Conservation (phyloP, 2,113 vertebrate species). For the Xyrauchen texanus region DNA sequence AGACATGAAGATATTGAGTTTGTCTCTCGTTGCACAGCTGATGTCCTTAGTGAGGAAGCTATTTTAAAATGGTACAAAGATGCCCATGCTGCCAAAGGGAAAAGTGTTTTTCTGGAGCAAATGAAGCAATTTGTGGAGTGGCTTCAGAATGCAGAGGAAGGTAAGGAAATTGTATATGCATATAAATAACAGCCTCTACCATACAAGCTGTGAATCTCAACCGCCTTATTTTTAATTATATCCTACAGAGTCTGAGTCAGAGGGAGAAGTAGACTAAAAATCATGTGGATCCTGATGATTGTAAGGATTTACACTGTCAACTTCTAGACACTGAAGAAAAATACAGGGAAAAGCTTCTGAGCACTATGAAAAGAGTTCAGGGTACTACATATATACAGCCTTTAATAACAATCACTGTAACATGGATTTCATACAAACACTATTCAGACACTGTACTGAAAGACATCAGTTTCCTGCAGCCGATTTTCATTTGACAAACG, state of each 20-base stretch:
- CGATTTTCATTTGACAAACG: slow-evolving; percentile 73
- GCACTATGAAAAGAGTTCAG: slow-evolving; percentile 69
- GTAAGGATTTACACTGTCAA: slow-evolving; percentile 30
- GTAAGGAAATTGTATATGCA: slow-evolving; percentile 58
- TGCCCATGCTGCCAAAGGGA: slow-evolving; percentile 86
- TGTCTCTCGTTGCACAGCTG: slow-evolving; percentile 68
- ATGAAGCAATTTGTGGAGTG: slow-evolving; percentile 96
- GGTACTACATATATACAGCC: slow-evolving; percentile 66
- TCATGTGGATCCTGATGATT: slow-evolving; percentile 21
- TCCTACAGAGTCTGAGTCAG: slow-evolving; percentile 84
- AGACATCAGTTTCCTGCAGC: slow-evolving; percentile 70
- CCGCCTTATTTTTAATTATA: slow-evolving; percentile 50
- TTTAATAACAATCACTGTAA: slow-evolving; percentile 51
- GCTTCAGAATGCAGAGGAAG: slow-evolving; percentile 92
- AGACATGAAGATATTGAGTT: neutral
- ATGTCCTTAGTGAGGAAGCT: slow-evolving; percentile 90
- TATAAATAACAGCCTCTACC: slow-evolving; percentile 13
- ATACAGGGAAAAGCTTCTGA: slow-evolving; percentile 74
- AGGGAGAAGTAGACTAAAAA: slow-evolving; percentile 82
- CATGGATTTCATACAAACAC: slow-evolving; percentile 76
- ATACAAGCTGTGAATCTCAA: neutral
- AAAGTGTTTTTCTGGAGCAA: slow-evolving; percentile 91
- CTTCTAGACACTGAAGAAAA: slow-evolving; percentile 69
- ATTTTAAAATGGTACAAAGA: slow-evolving; percentile 93
- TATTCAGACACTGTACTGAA: slow-evolving; percentile 77